These are phyloP conservation scores for Notodonta dromedarius DNA, from an alignment of 2,888 invertebrate species.

Conservation along the genomic window DNA sequence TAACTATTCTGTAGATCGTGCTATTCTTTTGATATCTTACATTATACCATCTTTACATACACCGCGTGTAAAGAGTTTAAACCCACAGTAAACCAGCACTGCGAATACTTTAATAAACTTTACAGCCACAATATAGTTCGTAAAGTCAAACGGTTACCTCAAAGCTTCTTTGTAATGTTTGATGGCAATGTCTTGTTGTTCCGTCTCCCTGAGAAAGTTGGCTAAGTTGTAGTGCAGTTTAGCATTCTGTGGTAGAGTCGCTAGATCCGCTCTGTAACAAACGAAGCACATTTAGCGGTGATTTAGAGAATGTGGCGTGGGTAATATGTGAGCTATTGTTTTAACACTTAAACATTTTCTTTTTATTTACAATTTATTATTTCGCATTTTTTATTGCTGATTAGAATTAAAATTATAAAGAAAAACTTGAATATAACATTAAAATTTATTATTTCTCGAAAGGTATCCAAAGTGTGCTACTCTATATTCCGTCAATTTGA, in stretches of 20 bases:
- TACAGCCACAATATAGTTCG: slow-evolving; percentile 26
- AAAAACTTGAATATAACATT: too few relatives aligned
- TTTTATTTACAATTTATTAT: too few relatives aligned
- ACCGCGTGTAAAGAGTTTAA: neutral
- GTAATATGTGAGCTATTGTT: slow-evolving; percentile 36
- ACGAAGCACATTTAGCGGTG: slow-evolving; percentile 70
- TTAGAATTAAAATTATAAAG: too few relatives aligned
- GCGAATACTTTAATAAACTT: slow-evolving; percentile 37
- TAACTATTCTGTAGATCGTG: too few relatives aligned
- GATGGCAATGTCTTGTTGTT: slow-evolving; percentile 88
- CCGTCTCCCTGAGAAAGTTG: slow-evolving; percentile 92
- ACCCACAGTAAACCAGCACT: neutral
- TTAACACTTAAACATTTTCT: too few relatives aligned
- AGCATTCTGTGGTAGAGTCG: slow-evolving; percentile 92
- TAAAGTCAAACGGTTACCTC: slow-evolving; percentile 83
- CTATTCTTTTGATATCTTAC: too few relatives aligned
- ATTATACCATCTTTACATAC: neutral
- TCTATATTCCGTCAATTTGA: too few relatives aligned
- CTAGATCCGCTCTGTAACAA: slow-evolving; percentile 90
- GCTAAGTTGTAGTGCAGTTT: slow-evolving; percentile 97
- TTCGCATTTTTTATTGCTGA: too few relatives aligned
- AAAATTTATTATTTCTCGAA: too few relatives aligned
- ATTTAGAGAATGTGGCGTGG: slow-evolving; percentile 55
- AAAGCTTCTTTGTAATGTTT: slow-evolving; percentile 92
- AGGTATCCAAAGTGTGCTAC: too few relatives aligned